These are phyloP conservation scores for Mesochorus sp. DNA, from an alignment of 2,888 invertebrate genomes.

Conservation along the genomic window DNA sequence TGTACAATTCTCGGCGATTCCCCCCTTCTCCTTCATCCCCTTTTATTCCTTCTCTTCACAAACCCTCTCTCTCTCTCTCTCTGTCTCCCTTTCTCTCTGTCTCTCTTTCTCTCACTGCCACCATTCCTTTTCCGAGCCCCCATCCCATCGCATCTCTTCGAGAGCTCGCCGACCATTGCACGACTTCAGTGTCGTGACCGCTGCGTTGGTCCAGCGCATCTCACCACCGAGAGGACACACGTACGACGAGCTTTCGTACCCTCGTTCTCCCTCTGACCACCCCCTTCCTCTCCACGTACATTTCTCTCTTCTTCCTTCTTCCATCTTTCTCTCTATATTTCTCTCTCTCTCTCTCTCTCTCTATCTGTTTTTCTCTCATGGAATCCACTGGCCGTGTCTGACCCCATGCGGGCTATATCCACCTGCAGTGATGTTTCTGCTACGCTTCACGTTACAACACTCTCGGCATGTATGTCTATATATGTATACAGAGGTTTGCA, in stretches of 20 bases:
- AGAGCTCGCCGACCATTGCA: slow-evolving; percentile 30
- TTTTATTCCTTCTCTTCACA: not conserved
- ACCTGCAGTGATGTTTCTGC: slow-evolving; percentile 34
- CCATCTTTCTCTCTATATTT: not conserved
- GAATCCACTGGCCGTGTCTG: slow-evolving; percentile 45
- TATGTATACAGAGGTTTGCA: not conserved
- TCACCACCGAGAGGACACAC: slow-evolving; percentile 19
- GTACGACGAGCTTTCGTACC: slow-evolving; percentile 28
- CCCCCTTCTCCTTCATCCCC: not conserved
- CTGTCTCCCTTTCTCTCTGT: no score
- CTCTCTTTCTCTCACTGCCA: not conserved
- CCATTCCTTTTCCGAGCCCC: slow-evolving; percentile 19
- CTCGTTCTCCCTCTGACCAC: not conserved
- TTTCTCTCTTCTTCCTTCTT: no score
- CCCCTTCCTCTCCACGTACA: no score
- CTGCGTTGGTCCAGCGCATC: slow-evolving; percentile 18
- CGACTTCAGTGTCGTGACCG: slow-evolving; percentile 35
- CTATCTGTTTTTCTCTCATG: slow-evolving; percentile 24
- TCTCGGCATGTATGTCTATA: not conserved
- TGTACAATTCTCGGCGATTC: slow-evolving; percentile 38
- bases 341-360: not conserved
- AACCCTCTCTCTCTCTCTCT: not conserved
- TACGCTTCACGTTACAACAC: slow-evolving; percentile 5
- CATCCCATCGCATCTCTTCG: not conserved
- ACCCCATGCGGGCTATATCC: slow-evolving; percentile 44